Base-by-base conservation (phyloP, 1,140 invertebrate genomes). In the Drosophila pandora region DNA sequence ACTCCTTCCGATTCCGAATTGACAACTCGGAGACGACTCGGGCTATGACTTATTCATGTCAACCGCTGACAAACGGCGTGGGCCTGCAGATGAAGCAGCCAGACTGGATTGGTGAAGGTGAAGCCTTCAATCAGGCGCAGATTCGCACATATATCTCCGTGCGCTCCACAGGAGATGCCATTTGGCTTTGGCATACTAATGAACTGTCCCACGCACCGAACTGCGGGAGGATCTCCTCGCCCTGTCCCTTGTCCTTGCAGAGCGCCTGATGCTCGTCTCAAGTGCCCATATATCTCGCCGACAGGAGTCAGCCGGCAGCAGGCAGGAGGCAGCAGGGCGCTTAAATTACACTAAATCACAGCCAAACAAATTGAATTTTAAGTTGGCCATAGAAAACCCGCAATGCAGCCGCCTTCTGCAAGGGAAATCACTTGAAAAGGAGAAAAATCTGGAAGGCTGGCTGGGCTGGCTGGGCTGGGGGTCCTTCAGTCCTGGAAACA, bases 291-390 rank as follows among this genome's bases (percentile, higher is more conserved):
- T 87, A 85, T 85, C 81, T 85, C 60, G 68, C 71, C 64, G 59
- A 43, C 82, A 74, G 76, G 69, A 73, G 82, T 0, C 25, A 28
- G 25, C 0, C 6, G 25, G 25, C 25, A 28, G 25, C 0, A 28
- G 25, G 25, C 25, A 6, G 25, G 0, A 74, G 59, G 52, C 82
- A 74, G 81, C 69, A 73, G 82, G 79, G 82, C 77, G 82, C 81
- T 81, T 87, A 85, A 87, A 85, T 85, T 87, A 85, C 82, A 87
- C 73, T 87, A 87, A 85, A 85, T 85, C 81, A 87, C 82, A 85
- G 81, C 63, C 81, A 85, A 85, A 85, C 81, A 85, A 85, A 85
- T 85, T 85, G 81, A 85, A 85, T 85, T 85, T 85, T 87, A 87
- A 85, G 80, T 85, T 85, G 82, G 63, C 81, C 78, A 85, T 75